Base-by-base conservation (phyloP, 1,140 invertebrate species). In the Caerostris extrusa region DNA sequence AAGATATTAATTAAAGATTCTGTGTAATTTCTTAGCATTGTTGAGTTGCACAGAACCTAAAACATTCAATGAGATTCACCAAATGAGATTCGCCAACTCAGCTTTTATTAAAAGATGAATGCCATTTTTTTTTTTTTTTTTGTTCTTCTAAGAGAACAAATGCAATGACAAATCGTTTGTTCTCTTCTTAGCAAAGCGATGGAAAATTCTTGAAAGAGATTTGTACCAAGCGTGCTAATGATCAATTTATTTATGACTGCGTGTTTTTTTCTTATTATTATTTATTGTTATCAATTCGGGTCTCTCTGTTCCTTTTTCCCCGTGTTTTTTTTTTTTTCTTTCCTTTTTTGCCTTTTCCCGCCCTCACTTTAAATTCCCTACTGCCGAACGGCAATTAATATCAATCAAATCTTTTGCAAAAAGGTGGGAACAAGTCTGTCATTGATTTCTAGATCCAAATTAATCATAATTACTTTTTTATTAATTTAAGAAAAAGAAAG, bases 391-490 rank as follows among this genome's bases (percentile, higher is more conserved):
- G 85, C 92, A 93, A 93, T 93, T 93, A 93, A 93, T 93, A 93
- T 93, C 92, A 93, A 93, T 93, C 92, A 86, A 93, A 87, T 85
- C 77, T 34, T 90, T 81, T 64, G 86, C 60, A 92, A n/a, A 92
- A 93, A 93, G 92, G 92, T 93, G 92, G 92, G 92, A 93, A 90
- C 55, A 60, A 88, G 83, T 93, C 50, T 77, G 92, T 93, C 92
- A 88, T 88, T 93, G 92, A 93, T 86, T 93, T 86, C 91, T n/a
- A 12, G 58, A 81, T 88, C 64, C 85, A 93, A 93, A 93, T 93
- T 93, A 93, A 93, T 93, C 92, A 88, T 93, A 93, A 93, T 93
- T 93, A 93, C 83, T 93, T 93, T 93, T 88, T 93, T 88, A 93
- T 93, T 93, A 93, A 93, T 93, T 93, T 88, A 93, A 93, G 91